phyloP scores from a whole-genome alignment of 30 jellyfish, hydroid and myxozoan species.

The Hydractinia echinata region DNA sequence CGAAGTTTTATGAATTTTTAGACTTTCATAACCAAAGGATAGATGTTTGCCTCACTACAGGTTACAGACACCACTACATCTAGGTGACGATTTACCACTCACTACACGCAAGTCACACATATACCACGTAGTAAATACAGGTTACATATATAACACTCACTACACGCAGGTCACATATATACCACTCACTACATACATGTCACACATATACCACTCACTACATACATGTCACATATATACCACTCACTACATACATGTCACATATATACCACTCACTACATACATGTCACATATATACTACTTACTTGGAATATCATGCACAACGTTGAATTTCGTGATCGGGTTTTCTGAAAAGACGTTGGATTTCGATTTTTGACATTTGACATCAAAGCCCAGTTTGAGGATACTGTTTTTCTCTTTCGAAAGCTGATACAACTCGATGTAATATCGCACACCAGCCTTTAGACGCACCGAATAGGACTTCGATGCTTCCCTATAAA shows the following conservation, averaged over 20 bases:
- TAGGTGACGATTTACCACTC: no score
- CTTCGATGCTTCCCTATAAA: background rate
- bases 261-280: no score
- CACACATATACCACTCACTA: constrained; percentile 32
- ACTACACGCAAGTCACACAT: no score
- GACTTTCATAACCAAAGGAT: no score
- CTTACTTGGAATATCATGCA: constrained; percentile 67
- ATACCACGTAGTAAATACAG: background rate
- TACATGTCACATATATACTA: background rate
- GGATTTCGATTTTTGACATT: constrained; percentile 39
- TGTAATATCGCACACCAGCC: constrained; percentile 63
- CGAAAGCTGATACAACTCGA: constrained; percentile 69
- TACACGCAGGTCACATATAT: no score
- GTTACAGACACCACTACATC: no score
- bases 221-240: no score
- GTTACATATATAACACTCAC: background rate
- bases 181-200: no score
- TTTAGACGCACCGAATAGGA: constrained; percentile 18
- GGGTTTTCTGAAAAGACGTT: constrained; percentile 42
- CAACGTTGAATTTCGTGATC: constrained; percentile 40
- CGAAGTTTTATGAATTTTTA: no score
- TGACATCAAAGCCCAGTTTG: constrained; percentile 43
- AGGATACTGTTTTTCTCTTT: constrained; percentile 40
- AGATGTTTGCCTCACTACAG: no score
- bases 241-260: background rate